Percentiles rank a stretch among this genome's conserved stretches.
Conservation (phyloP, 2,797 vertebrate species). For the Fringilla coelebs region DNA sequence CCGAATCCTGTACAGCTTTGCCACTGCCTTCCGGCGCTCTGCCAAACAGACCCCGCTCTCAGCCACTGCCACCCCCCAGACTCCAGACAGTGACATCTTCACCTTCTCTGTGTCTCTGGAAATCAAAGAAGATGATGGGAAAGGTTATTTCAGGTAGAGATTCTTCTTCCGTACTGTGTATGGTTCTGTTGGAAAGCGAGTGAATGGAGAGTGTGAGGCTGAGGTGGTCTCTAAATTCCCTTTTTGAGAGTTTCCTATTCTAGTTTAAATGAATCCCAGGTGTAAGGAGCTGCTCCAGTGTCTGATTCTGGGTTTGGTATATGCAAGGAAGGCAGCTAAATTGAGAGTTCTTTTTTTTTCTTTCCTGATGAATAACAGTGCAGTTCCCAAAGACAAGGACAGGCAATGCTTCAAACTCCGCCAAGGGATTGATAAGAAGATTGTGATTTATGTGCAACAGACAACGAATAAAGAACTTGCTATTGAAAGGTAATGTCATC, state of each 20-base stretch:
- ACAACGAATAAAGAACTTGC: constrained; percentile 97
- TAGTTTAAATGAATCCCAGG: neutral
- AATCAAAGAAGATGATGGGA: constrained; percentile 97
- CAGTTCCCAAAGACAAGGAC: constrained; percentile 98
- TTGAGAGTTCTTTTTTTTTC: neutral
- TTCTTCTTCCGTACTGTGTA: neutral
- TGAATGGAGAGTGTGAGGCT: neutral
- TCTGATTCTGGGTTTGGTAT: neutral
- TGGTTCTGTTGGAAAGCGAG: neutral
- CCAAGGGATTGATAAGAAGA: constrained; percentile 96
- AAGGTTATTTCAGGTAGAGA: constrained; percentile 94
- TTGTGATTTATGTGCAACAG: constrained; percentile 96
- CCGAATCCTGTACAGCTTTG: constrained; percentile 97
- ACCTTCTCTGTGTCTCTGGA: constrained; percentile 96
- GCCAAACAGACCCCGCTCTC: constrained; percentile 87
- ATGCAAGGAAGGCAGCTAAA: neutral
- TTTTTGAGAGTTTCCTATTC: neutral
- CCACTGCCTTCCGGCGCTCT: constrained; percentile 95
- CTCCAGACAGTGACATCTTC: constrained; percentile 96
- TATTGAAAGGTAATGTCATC: constrained; percentile 88
- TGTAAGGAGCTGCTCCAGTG: neutral
- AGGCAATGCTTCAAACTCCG: constrained; percentile 97
- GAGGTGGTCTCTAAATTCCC: neutral
- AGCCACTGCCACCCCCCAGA: constrained; percentile 83
- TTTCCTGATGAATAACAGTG: constrained; percentile 73